These are phyloP conservation scores for Amia ocellicauda DNA, from an alignment of 2,113 vertebrate species.

Conservation along the genomic window DNA sequence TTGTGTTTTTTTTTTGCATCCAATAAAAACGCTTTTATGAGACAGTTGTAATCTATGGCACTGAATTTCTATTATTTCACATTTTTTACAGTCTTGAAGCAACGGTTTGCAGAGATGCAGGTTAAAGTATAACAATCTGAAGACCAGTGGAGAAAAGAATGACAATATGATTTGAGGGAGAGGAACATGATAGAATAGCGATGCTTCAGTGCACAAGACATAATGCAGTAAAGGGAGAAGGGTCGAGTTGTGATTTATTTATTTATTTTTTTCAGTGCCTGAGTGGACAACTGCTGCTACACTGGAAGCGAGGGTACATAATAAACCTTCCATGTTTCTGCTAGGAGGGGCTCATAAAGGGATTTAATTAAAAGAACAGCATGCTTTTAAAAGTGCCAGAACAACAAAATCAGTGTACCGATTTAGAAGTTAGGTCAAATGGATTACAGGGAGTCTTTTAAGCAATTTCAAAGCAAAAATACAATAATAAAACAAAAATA, in stretches of 20 bases:
- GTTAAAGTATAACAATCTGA: background rate
- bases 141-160: background rate
- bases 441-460: too few species aligned
- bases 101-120: background rate
- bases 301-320: background rate
- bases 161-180: background rate
- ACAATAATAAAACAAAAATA: too few species aligned
- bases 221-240: background rate
- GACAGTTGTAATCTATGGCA: too few species aligned
- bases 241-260: too few species aligned
- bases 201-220: background rate
- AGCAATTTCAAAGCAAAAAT: too few species aligned
- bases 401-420: too few species aligned
- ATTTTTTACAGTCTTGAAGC: too few species aligned
- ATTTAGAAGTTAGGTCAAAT: too few species aligned
- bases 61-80: too few species aligned
- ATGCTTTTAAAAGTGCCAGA: background rate
- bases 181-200: background rate
- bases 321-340: background rate
- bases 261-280: background rate
- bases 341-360: background rate
- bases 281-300: background rate
- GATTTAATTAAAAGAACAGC: background rate
- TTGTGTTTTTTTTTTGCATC: too few species aligned
- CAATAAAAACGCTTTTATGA: too few species aligned